phyloP scores from a whole-genome alignment of 2,797 vertebrate species.

The Tokudaia muenninki region DNA sequence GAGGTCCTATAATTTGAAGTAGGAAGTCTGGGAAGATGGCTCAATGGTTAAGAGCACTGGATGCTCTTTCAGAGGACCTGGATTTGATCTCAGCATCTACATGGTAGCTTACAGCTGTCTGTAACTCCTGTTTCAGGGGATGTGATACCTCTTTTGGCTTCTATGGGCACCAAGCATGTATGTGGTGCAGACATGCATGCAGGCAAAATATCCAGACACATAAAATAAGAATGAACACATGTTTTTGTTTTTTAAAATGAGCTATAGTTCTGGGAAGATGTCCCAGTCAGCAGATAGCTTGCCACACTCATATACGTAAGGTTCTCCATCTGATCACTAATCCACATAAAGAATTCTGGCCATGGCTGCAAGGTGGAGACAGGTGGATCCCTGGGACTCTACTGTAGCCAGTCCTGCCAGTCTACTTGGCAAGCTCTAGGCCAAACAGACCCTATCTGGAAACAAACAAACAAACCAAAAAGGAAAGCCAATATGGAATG shows the following conservation, averaged over 20 bases:
- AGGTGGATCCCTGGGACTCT: neutral
- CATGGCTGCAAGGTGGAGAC: neutral
- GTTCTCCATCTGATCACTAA: neutral
- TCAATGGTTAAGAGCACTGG: neutral
- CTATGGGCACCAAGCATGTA: neutral
- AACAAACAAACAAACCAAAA: neutral
- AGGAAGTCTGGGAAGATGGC: neutral
- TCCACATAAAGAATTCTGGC: neutral
- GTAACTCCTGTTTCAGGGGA: neutral
- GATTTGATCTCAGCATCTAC: neutral
- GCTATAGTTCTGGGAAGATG: neutral
- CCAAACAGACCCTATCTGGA: neutral
- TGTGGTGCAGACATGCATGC: neutral
- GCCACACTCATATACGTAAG: neutral
- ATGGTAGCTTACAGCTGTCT: neutral
- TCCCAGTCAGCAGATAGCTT: neutral
- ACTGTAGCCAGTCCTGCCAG: neutral
- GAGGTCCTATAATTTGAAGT: neutral
- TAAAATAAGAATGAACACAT: neutral
- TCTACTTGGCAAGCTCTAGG: neutral
- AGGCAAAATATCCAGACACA: neutral
- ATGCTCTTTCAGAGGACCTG: neutral
- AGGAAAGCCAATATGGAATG: neutral
- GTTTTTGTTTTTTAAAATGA: neutral
- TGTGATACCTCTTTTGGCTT: neutral